Conservation (phyloP, 2,797 vertebrate genomes). For the Orestias chungarensis region DNA sequence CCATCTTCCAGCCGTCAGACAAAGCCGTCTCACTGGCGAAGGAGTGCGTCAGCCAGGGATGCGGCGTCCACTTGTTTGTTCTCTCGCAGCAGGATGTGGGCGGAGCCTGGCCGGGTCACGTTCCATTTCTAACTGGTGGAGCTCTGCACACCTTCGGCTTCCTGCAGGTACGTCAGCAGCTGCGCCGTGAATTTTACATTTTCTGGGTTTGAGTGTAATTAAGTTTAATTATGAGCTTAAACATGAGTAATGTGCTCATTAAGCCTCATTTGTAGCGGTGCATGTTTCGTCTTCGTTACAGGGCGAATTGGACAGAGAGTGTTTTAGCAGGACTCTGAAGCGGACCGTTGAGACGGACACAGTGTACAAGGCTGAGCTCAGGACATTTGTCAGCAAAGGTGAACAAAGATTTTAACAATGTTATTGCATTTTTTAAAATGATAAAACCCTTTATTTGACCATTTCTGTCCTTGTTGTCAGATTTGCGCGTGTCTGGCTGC, state of each 20-base stretch:
- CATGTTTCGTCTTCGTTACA: constrained; percentile 20
- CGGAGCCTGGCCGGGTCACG: constrained; percentile 80
- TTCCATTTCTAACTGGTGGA: constrained; percentile 80
- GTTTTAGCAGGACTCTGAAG: constrained; percentile 71
- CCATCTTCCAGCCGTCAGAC: constrained; percentile 80
- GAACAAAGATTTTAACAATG: neutral
- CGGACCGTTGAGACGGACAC: constrained; percentile 57
- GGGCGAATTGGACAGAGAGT: constrained; percentile 76
- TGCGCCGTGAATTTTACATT: too few species aligned
- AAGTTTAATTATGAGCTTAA: too few species aligned
- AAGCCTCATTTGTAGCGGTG: rapidly evolving
- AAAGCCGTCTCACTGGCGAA: constrained; percentile 69
- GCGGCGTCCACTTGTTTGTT: constrained; percentile 78
- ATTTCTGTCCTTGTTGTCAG: constrained; percentile 43
- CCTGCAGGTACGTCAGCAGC: constrained; percentile 72
- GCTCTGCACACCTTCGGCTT: constrained; percentile 73
- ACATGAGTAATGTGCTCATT: too few species aligned
- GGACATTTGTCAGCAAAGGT: constrained; percentile 81
- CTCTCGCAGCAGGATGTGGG: constrained; percentile 80
- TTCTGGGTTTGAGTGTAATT: too few species aligned
- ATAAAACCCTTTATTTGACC: neutral
- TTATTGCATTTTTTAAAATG: rapidly evolving
- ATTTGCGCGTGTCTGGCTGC: constrained; percentile 78
- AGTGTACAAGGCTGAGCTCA: constrained; percentile 77
- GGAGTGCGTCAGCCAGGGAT: constrained; percentile 80